Percentiles rank a stretch among this genome's conserved stretches.
Evolutionary conservation across 2,113 vertebrate genomes (phyloP).

Genomic region (Epinephelus moara): DNA sequence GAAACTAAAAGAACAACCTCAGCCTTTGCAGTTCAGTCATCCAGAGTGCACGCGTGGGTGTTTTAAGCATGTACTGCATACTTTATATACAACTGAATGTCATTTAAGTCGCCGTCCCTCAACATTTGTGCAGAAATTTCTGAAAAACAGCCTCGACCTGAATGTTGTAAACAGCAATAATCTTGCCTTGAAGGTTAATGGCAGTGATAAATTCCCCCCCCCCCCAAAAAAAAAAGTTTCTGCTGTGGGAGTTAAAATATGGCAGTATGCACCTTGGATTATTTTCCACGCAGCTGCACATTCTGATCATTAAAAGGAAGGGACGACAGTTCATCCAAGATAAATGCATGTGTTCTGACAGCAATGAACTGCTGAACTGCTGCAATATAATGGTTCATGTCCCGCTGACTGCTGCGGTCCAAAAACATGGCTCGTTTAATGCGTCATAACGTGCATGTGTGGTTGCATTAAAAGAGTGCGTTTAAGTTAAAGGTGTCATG

Average conservation of each 20-base stretch:
- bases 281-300: constrained; percentile 65
- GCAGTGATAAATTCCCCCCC: constrained; percentile 44
- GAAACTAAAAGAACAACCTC: neutral
- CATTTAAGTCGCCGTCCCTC: constrained; percentile 15
- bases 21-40: constrained; percentile 2
- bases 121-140: constrained; percentile 33
- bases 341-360: constrained; percentile 48
- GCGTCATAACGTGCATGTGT: neutral
- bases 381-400: constrained; percentile 30
- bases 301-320: constrained; percentile 57
- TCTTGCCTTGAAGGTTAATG: constrained; percentile 55
- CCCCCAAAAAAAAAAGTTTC: constrained; percentile 34
- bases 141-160: constrained; percentile 35
- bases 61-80: neutral
- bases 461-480: neutral
- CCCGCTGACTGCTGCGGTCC: constrained; percentile 6
- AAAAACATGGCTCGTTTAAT: constrained; percentile 18
- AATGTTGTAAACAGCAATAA: constrained; percentile 54
- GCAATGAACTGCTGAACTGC: constrained; percentile 47
- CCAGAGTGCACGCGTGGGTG: neutral
- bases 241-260: constrained; percentile 57
- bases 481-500: neutral
- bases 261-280: constrained; percentile 42
- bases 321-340: constrained; percentile 43
- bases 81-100: neutral